phyloP scores from a whole-genome alignment of 2,113 vertebrate genomes.

The Pangasianodon gigas region DNA sequence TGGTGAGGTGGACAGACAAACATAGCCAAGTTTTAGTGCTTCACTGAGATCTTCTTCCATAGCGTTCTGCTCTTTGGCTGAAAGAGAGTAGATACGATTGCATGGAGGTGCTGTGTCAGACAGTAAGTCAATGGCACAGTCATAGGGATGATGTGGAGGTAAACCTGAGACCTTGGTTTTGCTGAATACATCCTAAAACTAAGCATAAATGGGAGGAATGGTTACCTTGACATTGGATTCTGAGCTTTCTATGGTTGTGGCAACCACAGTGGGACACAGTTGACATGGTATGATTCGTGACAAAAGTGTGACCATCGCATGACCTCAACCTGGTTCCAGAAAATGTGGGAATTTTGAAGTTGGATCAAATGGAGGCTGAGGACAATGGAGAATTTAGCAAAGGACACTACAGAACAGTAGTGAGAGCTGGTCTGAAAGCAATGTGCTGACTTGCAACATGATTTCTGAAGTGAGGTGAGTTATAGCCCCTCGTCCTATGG shows the following conservation, averaged over 20 bases:
- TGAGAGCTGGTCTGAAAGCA: not conserved
- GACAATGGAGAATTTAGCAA: not conserved
- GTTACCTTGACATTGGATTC: not conserved
- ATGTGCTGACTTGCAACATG: not conserved
- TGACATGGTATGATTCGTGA: not conserved
- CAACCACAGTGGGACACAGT: no score
- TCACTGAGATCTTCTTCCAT: no score
- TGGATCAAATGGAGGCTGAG: not conserved
- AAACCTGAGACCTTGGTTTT: not conserved
- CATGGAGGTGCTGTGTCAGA: no score
- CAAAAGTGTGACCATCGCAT: not conserved
- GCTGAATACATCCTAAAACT: not conserved
- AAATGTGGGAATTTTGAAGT: not conserved
- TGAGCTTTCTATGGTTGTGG: not conserved
- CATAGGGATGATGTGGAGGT: no score
- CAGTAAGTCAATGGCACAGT: no score
- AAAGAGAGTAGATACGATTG: no score
- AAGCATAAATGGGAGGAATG: not conserved
- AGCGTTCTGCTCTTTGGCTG: no score
- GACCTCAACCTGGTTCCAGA: not conserved
- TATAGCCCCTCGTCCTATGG: no score
- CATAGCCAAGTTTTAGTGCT: no score
- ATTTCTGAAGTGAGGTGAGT: no score
- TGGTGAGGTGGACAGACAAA: no score
- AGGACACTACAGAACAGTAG: no score